phyloP scores from a whole-genome alignment of 2,797 vertebrate species.

The Hozukius guyotensis region DNA sequence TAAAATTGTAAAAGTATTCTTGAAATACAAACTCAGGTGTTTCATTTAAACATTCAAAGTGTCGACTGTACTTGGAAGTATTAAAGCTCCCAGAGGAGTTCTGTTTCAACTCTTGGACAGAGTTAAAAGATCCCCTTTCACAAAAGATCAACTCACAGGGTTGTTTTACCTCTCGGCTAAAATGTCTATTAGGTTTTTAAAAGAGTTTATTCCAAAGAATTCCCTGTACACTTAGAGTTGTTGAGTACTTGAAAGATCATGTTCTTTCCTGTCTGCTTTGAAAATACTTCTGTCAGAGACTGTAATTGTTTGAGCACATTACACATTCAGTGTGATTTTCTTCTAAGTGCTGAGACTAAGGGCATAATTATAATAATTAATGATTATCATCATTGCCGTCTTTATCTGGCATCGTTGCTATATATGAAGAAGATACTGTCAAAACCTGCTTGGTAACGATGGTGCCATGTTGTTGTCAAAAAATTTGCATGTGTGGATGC shows the following conservation, averaged over 20 bases:
- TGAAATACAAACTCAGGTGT: neutral
- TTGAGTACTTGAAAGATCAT: constrained; percentile 19
- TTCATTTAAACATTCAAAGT: neutral
- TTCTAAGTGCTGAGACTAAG: constrained; percentile 9
- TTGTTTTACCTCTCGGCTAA: neutral
- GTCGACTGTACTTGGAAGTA: neutral
- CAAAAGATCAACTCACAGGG: constrained; percentile 3
- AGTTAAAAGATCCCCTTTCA: constrained; percentile 31
- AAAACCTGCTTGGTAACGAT: constrained; percentile 4
- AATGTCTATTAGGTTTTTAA: neutral
- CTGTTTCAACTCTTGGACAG: constrained; percentile 11
- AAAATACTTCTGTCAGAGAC: constrained; percentile 6
- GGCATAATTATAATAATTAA: constrained; percentile 22
- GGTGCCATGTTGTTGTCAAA: constrained; percentile 43
- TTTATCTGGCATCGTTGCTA: neutral
- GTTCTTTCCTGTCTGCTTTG: constrained; percentile 29
- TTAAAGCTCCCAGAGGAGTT: constrained; percentile 3
- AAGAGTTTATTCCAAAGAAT: constrained; percentile 16
- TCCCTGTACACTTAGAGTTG: constrained; percentile 1
- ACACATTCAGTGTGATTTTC: constrained; percentile 10
- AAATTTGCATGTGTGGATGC: constrained; percentile 50
- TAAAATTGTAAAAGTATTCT: neutral
- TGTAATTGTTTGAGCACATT: constrained; percentile 12
- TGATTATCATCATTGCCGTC: neutral
- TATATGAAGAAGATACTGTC: constrained; percentile 1